These are phyloP conservation scores for Nibea albiflora DNA, from an alignment of 2,113 vertebrate genomes.

Conservation along the genomic window DNA sequence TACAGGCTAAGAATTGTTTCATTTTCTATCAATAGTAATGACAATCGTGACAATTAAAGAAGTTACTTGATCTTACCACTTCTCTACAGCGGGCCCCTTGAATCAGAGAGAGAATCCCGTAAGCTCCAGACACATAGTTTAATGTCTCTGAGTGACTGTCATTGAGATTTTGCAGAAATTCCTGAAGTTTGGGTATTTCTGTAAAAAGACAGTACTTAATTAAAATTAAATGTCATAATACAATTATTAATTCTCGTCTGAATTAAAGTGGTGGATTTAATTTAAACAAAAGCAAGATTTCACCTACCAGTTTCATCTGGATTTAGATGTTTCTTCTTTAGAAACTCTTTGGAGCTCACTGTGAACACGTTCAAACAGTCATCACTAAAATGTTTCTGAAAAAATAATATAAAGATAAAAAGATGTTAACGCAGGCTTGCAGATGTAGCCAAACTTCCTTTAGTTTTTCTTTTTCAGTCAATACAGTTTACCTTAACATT, in stretches of 20 bases:
- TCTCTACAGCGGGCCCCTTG: too few species aligned
- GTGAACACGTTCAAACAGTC: constrained; percentile 59
- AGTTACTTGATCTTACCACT: too few species aligned
- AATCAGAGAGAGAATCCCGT: too few species aligned
- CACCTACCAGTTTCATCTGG: constrained; percentile 50
- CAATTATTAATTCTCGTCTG: not conserved
- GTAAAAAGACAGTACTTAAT: not conserved
- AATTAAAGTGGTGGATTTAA: too few species aligned
- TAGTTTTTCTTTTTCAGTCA: not conserved
- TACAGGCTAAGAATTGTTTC: too few species aligned
- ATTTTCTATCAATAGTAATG: not conserved
- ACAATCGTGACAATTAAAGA: not conserved
- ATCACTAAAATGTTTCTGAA: constrained; percentile 54
- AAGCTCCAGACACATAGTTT: too few species aligned
- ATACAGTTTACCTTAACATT: constrained; percentile 24
- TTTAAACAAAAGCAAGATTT: not conserved
- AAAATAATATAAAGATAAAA: not conserved
- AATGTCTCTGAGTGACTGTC: too few species aligned
- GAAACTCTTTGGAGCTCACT: constrained; percentile 60
- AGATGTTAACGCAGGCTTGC: not conserved
- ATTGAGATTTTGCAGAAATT: not conserved
- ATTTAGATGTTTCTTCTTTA: accelerated
- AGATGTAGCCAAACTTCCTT: too few species aligned
- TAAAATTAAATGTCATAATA: not conserved
- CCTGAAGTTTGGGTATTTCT: constrained; percentile 53